Conservation (phyloP, 2,113 vertebrate genomes). For the Pelvicachromis taeniatus region DNA sequence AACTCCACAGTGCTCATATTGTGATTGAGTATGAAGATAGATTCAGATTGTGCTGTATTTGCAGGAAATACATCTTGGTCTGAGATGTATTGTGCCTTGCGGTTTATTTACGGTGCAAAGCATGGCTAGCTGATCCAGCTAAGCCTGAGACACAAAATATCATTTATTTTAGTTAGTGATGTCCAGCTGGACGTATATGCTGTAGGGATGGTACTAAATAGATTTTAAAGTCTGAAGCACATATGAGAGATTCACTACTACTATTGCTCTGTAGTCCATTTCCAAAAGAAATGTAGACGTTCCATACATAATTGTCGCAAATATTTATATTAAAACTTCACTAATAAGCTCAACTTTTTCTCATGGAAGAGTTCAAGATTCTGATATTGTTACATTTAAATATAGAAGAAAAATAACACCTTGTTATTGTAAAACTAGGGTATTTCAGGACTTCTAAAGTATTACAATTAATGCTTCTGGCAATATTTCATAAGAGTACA, state of each 20-base stretch:
- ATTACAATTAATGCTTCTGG: conserved; percentile 15
- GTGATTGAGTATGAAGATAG: conserved; percentile 47
- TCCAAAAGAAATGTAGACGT: not conserved
- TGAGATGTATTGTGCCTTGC: conserved; percentile 39
- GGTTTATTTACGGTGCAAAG: conserved; percentile 50
- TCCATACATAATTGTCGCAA: not conserved
- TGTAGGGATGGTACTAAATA: conserved; percentile 23
- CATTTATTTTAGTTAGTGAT: conserved; percentile 64
- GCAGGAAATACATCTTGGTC: conserved; percentile 60
- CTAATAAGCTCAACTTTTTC: not conserved
- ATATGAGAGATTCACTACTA: not conserved
- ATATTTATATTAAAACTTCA: not conserved
- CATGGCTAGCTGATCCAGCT: conserved; percentile 49
- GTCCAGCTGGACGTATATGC: conserved; percentile 32
- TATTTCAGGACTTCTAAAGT: conserved; percentile 1
- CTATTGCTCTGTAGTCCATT: not conserved
- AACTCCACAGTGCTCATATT: conserved; percentile 8
- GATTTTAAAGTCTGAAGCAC: conserved; percentile 21
- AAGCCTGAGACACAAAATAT: conserved; percentile 43
- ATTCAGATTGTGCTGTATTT: conserved; percentile 50
- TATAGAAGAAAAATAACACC: not conserved
- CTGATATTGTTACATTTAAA: not conserved
- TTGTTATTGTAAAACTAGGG: not conserved
- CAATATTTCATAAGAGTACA: not conserved
- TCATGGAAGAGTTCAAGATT: not conserved